Percentiles rank a stretch among this genome's conserved stretches.
Conservation (phyloP, 2,113 vertebrate species). For the Empidonax alnorum region DNA sequence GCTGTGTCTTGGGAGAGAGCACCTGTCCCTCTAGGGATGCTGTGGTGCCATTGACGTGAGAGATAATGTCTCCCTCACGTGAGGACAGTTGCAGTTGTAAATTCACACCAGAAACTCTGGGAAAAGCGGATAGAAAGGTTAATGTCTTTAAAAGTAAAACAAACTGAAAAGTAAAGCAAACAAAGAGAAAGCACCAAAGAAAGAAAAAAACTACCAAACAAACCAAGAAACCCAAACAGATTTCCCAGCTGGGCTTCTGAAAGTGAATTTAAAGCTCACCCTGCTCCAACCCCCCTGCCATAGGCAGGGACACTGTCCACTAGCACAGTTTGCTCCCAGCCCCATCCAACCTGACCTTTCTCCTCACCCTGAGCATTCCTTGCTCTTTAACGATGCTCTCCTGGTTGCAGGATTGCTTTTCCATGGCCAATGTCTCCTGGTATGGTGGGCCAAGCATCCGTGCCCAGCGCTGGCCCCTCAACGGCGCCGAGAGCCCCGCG, state of each 20-base stretch:
- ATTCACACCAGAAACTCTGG: neutral
- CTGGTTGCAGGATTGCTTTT: slow-evolving; percentile 85
- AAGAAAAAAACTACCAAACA: neutral
- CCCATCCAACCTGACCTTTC: neutral
- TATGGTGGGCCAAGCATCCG: slow-evolving; percentile 82
- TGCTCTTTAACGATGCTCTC: fast-evolving
- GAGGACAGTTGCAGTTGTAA: neutral
- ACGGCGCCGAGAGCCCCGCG: slow-evolving; percentile 72
- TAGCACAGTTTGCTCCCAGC: neutral
- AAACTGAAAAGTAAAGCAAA: neutral
- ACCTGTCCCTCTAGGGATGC: fast-evolving
- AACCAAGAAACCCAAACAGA: neutral
- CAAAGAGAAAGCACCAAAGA: neutral
- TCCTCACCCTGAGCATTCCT: fast-evolving
- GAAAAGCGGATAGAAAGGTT: neutral
- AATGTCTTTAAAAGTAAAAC: neutral
- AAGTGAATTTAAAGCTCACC: neutral
- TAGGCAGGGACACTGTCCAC: neutral
- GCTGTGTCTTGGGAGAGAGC: neutral
- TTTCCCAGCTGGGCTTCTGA: neutral
- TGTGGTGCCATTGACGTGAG: fast-evolving
- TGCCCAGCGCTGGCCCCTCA: slow-evolving; percentile 86
- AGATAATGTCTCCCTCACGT: neutral
- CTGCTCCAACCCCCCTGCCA: neutral
- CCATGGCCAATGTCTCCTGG: slow-evolving; percentile 91